Evolutionary conservation across 64 coral and sea anemone species (phyloP).

Genomic region (Montipora sp.): DNA sequence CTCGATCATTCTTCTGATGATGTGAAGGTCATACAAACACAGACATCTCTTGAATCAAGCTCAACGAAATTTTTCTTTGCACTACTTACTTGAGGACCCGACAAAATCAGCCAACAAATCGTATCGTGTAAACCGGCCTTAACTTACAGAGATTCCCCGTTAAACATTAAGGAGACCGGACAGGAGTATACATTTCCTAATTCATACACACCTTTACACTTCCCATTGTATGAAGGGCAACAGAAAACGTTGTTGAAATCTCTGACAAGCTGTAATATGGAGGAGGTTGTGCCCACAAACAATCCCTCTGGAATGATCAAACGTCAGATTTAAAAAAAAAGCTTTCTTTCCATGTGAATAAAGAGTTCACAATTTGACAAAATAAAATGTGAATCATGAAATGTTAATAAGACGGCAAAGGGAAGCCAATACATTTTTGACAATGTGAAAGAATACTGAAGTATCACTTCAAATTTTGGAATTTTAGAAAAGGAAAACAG

Average conservation of each 20-base stretch:
- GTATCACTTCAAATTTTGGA: not conserved
- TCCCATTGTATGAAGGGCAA: not conserved
- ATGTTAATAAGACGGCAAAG: not conserved
- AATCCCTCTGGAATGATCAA: not conserved
- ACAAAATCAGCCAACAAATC: no score
- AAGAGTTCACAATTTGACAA: not conserved
- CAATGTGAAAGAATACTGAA: no score
- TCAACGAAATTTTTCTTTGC: not conserved
- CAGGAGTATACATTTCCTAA: no score
- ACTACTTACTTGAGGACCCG: no score
- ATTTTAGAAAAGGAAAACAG: conserved; percentile 5
- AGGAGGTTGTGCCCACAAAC: not conserved
- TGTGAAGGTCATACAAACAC: not conserved
- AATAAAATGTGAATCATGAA: not conserved
- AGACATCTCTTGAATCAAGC: not conserved
- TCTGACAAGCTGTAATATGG: not conserved
- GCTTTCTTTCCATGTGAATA: not conserved
- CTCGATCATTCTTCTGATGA: not conserved
- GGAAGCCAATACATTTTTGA: no score
- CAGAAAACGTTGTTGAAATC: not conserved
- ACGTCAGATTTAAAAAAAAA: not conserved
- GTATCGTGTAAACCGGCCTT: no score
- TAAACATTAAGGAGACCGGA: no score
- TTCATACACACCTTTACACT: no score
- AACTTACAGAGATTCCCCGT: no score